phyloP scores from a whole-genome alignment of 23 tunicate species.

The Clavelina lepadiformis region DNA sequence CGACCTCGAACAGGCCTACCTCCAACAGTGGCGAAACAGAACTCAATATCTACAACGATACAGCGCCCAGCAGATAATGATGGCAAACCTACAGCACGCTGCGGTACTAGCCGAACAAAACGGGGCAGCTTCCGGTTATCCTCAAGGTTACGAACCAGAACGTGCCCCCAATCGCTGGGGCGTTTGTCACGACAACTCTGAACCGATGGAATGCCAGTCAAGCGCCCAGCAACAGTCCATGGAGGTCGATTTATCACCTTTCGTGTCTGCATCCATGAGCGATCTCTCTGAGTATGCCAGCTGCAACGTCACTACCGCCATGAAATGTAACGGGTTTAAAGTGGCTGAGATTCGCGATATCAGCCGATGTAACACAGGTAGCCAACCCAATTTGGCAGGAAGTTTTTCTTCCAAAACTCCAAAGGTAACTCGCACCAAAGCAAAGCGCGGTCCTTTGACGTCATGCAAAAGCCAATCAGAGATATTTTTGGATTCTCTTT shows the following conservation, averaged over 20 bases:
- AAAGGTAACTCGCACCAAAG: neutral
- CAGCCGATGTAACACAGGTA: conserved; percentile 2
- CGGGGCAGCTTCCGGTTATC: conserved; percentile 5
- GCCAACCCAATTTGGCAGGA: neutral
- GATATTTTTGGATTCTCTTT: neutral
- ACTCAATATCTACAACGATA: conserved; percentile 16
- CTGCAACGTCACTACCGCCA: conserved; percentile 6
- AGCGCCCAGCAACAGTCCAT: conserved; percentile 1
- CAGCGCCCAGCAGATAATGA: conserved; percentile 27
- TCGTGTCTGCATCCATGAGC: neutral
- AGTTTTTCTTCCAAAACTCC: neutral
- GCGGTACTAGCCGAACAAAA: conserved; percentile 37
- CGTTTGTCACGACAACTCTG: too few species aligned
- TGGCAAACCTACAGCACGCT: conserved; percentile 52
- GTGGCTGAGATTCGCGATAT: conserved; percentile 5
- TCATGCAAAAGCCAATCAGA: neutral
- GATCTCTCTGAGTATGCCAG: conserved; percentile 10
- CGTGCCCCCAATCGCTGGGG: too few species aligned
- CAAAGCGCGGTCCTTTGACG: neutral
- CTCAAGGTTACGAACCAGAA: too few species aligned
- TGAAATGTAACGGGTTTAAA: neutral
- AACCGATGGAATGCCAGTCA: neutral
- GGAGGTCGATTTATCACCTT: conserved; percentile 21
- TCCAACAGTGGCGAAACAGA: conserved; percentile 28
- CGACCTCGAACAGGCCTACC: conserved; percentile 26